Conservation (phyloP, 53 echinoderm and acorn worm species). For the Henricia sp. region DNA sequence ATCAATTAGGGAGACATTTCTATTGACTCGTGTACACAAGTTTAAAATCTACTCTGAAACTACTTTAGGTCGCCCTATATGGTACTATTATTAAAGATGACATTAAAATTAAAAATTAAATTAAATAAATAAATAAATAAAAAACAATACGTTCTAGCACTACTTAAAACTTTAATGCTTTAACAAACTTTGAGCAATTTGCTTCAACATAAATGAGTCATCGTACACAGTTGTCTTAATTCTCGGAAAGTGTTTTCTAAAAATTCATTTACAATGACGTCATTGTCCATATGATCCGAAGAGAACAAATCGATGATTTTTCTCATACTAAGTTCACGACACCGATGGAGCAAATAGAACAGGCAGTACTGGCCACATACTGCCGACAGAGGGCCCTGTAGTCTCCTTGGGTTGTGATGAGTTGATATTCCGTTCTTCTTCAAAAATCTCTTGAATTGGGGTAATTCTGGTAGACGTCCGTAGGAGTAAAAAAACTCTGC, state of each 20-base stretch:
- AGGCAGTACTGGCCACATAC: too few relatives aligned
- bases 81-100: too few relatives aligned
- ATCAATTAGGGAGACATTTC: too few relatives aligned
- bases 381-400: constrained; percentile 64
- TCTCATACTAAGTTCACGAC: background rate
- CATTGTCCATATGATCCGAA: background rate
- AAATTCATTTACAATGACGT: background rate
- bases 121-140: too few relatives aligned
- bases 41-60: too few relatives aligned
- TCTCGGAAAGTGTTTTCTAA: background rate
- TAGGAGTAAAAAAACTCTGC: constrained; percentile 69
- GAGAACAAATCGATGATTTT: background rate
- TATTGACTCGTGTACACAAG: too few relatives aligned
- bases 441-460: constrained; percentile 3
- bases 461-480: constrained; percentile 32
- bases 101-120: too few relatives aligned
- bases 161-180: too few relatives aligned
- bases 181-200: too few relatives aligned
- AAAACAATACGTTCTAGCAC: too few relatives aligned
- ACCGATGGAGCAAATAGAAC: constrained; percentile 53
- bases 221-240: background rate
- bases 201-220: too few relatives aligned
- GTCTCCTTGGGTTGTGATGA: background rate
- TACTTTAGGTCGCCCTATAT: too few relatives aligned
- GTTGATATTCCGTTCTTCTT: background rate